Percentiles rank a stretch among this genome's conserved stretches.
Conservation (phyloP, 2,113 vertebrate genomes). For the Albula goreensis region DNA sequence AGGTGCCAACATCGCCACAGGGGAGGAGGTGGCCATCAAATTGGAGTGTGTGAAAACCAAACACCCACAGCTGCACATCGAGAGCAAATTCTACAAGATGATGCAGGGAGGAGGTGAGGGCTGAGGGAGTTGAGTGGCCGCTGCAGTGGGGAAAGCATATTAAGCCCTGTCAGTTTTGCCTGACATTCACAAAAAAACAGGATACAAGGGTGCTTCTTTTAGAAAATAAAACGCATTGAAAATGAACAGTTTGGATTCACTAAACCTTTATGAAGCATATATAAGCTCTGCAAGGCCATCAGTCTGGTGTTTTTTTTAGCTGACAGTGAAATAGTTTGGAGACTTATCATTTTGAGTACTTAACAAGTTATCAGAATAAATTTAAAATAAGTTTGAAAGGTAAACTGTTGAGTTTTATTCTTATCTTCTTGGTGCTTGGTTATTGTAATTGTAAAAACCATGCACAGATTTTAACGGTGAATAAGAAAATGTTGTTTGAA, state of each 20-base stretch:
- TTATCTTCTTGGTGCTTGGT: not conserved
- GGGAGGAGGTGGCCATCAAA: slow-evolving; percentile 96
- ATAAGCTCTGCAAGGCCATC: not conserved
- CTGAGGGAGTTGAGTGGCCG: not conserved
- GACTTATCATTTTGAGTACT: no score
- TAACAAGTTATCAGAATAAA: no score
- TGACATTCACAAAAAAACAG: not conserved
- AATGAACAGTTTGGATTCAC: not conserved
- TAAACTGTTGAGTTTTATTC: not conserved
- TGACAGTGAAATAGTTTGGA: no score
- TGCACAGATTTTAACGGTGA: not conserved
- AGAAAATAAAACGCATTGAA: not conserved
- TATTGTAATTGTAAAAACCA: not conserved
- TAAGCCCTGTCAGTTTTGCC: not conserved
- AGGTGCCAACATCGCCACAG: slow-evolving; percentile 97
- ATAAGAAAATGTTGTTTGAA: not conserved
- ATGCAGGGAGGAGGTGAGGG: slow-evolving; percentile 96
- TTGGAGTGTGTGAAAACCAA: slow-evolving; percentile 97
- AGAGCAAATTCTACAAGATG: slow-evolving; percentile 99
- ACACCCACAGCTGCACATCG: slow-evolving; percentile 95
- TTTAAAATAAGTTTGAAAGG: not conserved
- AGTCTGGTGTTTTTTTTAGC: not conserved
- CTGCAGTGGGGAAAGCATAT: not conserved
- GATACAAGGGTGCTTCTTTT: not conserved
- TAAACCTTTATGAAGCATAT: not conserved